phyloP scores from a whole-genome alignment of 2,797 vertebrate genomes.

The Nyctalus aviator region DNA sequence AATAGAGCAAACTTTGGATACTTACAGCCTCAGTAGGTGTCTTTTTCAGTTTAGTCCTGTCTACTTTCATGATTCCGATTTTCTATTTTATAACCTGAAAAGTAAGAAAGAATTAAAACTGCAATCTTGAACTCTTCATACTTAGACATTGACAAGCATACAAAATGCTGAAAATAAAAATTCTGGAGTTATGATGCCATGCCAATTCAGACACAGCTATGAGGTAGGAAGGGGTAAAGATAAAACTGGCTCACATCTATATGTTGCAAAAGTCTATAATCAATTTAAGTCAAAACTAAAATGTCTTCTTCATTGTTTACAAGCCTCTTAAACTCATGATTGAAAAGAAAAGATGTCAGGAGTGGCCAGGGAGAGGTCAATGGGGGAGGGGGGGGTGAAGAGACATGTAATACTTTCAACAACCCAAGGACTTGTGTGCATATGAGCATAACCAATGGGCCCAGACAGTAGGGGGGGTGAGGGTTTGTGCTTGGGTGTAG shows the following conservation, averaged over 20 bases:
- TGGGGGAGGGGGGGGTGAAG: fast-evolving
- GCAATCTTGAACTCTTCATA: slow-evolving; percentile 54
- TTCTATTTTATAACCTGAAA: slow-evolving; percentile 89
- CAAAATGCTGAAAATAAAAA: slow-evolving; percentile 59
- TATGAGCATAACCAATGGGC: no score
- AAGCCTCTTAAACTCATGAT: slow-evolving; percentile 24
- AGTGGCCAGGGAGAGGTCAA: no score
- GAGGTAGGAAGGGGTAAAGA: not conserved
- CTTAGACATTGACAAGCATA: not conserved
- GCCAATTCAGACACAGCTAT: slow-evolving; percentile 32
- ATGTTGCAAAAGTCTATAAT: slow-evolving; percentile 9
- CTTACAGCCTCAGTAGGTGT: slow-evolving; percentile 98
- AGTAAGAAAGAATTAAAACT: slow-evolving; percentile 63
- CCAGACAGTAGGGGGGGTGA: no score
- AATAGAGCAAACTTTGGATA: slow-evolving; percentile 77
- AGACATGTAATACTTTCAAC: no score
- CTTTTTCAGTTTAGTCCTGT: slow-evolving; percentile 98
- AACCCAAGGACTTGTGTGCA: no score
- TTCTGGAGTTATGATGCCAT: slow-evolving; percentile 29
- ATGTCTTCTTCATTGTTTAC: not conserved
- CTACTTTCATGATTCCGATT: slow-evolving; percentile 96
- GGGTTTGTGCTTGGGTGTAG: no score
- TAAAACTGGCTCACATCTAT: not conserved
- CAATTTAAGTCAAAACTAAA: slow-evolving; percentile 50
- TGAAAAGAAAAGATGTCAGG: not conserved